Conservation (phyloP, 2,113 vertebrate genomes). For the Daubentonia madagascariensis region DNA sequence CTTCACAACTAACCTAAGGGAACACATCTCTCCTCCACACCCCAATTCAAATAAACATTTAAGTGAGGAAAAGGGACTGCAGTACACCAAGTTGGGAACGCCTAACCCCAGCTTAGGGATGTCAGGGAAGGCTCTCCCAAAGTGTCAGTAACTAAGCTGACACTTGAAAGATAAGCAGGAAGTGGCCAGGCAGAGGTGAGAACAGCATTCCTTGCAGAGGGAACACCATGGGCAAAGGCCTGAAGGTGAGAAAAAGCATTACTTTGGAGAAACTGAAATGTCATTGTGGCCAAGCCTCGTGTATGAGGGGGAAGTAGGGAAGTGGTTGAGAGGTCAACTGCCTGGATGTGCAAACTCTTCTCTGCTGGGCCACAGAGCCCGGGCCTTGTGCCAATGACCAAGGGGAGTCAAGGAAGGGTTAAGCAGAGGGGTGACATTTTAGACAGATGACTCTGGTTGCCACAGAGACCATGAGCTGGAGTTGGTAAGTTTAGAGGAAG, state of each 20-base stretch:
- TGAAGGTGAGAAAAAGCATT: neutral
- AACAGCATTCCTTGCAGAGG: neutral
- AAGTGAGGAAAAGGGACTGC: neutral
- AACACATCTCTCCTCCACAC: neutral
- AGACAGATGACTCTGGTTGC: neutral
- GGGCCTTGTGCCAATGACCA: neutral
- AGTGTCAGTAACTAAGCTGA: neutral
- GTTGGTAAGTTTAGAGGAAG: neutral
- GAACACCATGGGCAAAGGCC: neutral
- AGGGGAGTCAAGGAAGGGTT: neutral
- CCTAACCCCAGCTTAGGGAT: neutral
- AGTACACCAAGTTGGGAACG: neutral
- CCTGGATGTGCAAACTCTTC: neutral
- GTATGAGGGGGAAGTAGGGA: neutral
- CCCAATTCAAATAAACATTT: neutral
- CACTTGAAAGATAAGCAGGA: neutral
- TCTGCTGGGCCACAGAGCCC: neutral
- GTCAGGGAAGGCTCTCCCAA: neutral
- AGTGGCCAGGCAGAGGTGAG: neutral
- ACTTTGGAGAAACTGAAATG: neutral
- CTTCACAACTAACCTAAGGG: neutral
- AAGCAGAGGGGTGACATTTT: neutral
- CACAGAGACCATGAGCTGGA: neutral
- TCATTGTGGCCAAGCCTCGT: neutral
- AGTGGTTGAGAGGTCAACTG: neutral